phyloP scores from a whole-genome alignment of 1,140 invertebrate genomes.

The Scaptomyza graminum region DNA sequence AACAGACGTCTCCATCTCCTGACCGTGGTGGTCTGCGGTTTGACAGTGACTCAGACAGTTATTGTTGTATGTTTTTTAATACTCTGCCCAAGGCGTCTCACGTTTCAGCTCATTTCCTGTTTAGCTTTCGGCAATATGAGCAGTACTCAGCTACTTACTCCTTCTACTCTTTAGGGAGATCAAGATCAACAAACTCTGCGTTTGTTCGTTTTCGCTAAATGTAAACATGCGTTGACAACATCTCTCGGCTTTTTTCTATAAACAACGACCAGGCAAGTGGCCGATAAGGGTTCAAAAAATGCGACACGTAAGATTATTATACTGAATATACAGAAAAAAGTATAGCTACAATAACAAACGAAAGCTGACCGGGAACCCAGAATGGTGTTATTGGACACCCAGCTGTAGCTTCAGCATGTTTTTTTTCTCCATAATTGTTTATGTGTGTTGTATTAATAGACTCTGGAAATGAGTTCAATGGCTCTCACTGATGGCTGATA shows the following conservation, averaged over 20 bases:
- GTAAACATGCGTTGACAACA: slow-evolving; percentile 59
- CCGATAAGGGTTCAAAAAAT: slow-evolving; percentile 58
- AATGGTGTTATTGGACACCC: slow-evolving; percentile 21
- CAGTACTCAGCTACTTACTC: background rate
- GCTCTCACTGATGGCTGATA: slow-evolving; percentile 23
- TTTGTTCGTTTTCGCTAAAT: slow-evolving; percentile 42
- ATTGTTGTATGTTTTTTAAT: slow-evolving; percentile 2
- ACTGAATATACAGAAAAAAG: slow-evolving; percentile 23
- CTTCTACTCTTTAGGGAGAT: slow-evolving; percentile 5
- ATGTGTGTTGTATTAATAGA: slow-evolving; percentile 47
- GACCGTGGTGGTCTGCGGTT: slow-evolving; percentile 28
- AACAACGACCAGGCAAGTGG: slow-evolving; percentile 40
- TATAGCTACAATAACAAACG: slow-evolving; percentile 46
- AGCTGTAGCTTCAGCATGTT: slow-evolving; percentile 1
- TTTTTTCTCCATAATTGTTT: slow-evolving; percentile 26
- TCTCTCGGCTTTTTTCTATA: slow-evolving; percentile 33
- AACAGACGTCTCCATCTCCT: background rate
- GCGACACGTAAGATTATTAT: slow-evolving; percentile 15
- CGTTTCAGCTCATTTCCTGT: slow-evolving; percentile 43
- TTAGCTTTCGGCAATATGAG: slow-evolving; percentile 5
- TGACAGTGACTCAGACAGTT: slow-evolving; percentile 13
- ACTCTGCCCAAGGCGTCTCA: slow-evolving; percentile 29
- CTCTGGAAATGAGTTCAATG: slow-evolving; percentile 47
- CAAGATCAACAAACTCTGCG: slow-evolving; percentile 68
- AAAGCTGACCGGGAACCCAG: slow-evolving; percentile 13